phyloP scores from a whole-genome alignment of 2,888 invertebrate genomes.

The Eledone cirrhosa region DNA sequence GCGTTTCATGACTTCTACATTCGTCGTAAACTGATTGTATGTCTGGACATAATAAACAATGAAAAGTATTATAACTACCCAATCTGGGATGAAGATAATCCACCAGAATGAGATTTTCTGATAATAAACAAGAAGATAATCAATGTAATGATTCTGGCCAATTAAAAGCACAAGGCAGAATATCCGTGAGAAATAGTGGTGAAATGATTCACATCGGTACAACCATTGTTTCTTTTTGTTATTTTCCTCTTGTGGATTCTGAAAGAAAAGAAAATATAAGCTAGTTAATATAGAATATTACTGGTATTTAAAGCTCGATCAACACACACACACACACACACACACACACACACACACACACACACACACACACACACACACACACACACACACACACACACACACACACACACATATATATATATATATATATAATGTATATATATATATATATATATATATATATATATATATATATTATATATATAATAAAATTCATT shows the following conservation, averaged over 20 bases:
- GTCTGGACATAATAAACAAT: not conserved
- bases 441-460: too few relatives aligned
- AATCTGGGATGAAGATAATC: not conserved
- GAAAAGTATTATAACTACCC: not conserved
- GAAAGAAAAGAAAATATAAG: not conserved
- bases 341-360: not conserved
- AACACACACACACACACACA: not conserved
- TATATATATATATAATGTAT: too few relatives aligned
- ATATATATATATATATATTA: too few relatives aligned
- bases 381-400: too few relatives aligned
- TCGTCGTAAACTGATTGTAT: not conserved
- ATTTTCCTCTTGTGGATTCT: not conserved
- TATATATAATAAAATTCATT: too few relatives aligned
- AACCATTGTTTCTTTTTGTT: not conserved
- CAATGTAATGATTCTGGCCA: not conserved
- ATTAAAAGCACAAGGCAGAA: not conserved
- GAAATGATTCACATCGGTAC: not conserved
- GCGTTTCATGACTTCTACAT: not conserved
- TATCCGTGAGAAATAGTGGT: not conserved
- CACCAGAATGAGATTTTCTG: not conserved
- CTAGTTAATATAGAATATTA: not conserved
- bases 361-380: not conserved
- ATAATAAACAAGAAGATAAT: not conserved
- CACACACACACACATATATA: too few relatives aligned
- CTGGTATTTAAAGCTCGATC: not conserved